Base-by-base conservation (phyloP, 2,888 invertebrate genomes). In the Anodontia alba region DNA sequence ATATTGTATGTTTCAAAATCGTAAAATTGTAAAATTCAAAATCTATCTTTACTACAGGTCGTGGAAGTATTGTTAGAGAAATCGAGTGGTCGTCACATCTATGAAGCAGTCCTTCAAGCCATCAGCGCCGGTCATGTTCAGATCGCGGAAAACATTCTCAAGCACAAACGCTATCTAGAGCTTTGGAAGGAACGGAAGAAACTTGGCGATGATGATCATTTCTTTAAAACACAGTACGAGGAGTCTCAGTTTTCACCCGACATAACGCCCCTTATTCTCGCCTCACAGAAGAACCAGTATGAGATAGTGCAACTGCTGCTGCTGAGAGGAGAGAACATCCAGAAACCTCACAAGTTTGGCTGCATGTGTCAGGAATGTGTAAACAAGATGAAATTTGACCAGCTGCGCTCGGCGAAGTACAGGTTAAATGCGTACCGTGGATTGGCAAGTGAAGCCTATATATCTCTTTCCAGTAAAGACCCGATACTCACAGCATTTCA, bases 111-210 rank as follows among this genome's bases (percentile, higher is more conserved):
- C 0, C 87, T 94, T 31, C 90, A 92, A 57, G 92, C 94, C 71
- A 94, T 94, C 76, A 93, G 92, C 78, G 91, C 93, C n/a, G 93
- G 93, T 5, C 94, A 94, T 84, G 91, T 92, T 7, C 93, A 94
- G 82, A 94, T 94, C 46, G 93, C 94, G 3, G 93, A 93, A 85
- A 91, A 90, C 57, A 94, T 94, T 73, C 89, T 94, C 57, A 93
- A 93, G 75, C 93, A 94, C 83, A 89, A 91, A 33, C 91, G 93
- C 7, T 94, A 93, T 82, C 84, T 91, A 68, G 91, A 92, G 74
- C 86, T 92, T 69, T 91, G 91, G 89, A 89, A 90, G 43, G 91
- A 91, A 68, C 76, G 90, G 7, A 84, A 88, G 69, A 91, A 90
- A 68, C 82, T 92, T 23, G 91, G 91, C 0, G 91, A 91, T 71